Evolutionary conservation across 2,888 invertebrate species (phyloP), one percentile per base, ranked within the genome.

Genomic region (Lasioglossum malachurum): DNA sequence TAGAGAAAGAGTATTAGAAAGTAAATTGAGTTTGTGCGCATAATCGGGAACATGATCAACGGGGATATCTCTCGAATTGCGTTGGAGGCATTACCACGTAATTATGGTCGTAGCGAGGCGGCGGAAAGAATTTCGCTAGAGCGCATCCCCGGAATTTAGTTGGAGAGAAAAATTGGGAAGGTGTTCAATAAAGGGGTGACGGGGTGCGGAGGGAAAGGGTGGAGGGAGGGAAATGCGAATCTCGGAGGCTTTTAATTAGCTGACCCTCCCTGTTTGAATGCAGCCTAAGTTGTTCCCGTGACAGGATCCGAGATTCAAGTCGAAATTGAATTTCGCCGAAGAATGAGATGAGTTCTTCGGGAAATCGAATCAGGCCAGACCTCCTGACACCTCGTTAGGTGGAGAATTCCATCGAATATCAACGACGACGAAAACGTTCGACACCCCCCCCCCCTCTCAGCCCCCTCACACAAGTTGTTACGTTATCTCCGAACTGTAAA

Each of bases 241-340:
- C 89, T 84, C 87, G 53, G 78, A 82, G 82, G 84, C 79, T 84
- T 91, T 91, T 91, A 91, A 91, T 91, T 91, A 91, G 89, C 88
- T 80, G 83, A 80, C 80, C 84, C 35, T 75, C 53, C 84, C 74
- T 67, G 87, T 83, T 87, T 87, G 85, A 82, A 83, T 74, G 80
- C 87, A 41, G 75, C 69, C 64, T 82, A 85, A 85, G 85, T 86
- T 84, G 87, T 60, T 83, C 82, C 80, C 75, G 75, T 87, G 89
- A 86, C 91, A 87, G 86, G 83, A 78, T 80, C 87, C 77, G 83
- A 86, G 90, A 88, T 90, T 89, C 88, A 64, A 86, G 86, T 84
- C 85, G 88, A 91, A 91, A 91, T 91, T 91, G 91, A 91, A 91
- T 91, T 91, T 91, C 88, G 57, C 87, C 87, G 83, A 91, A 91